Percentiles rank a stretch among this genome's conserved stretches.
Conservation (phyloP, 2,888 invertebrate species). For the Patella ulyssiponensis region DNA sequence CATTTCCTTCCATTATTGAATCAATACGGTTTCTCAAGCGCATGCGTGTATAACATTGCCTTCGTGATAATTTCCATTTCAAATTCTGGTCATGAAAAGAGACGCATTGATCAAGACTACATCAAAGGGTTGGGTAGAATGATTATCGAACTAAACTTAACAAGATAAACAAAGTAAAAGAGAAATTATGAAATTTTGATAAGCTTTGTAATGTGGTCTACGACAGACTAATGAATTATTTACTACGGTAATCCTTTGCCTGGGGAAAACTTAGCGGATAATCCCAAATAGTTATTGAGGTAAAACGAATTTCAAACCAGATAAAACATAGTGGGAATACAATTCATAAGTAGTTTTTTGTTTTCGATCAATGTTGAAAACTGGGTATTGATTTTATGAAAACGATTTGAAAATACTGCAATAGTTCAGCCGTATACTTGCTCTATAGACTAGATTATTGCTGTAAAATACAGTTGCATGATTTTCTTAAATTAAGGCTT, state of each 20-base stretch:
- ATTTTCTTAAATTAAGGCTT: no score
- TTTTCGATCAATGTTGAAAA: no score
- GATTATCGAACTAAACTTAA: conserved; percentile 9
- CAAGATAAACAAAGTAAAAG: conserved; percentile 1
- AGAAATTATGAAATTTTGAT: conserved; percentile 4
- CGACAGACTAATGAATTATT: conserved; percentile 8
- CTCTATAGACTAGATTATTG: no score
- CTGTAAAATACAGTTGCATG: no score
- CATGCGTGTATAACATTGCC: no score
- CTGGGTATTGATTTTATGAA: no score
- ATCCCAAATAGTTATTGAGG: conserved; percentile 6
- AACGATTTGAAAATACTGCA: no score
- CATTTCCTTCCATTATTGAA: no score
- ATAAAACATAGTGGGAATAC: no score
- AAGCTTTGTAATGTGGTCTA: conserved; percentile 3
- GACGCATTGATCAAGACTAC: not conserved
- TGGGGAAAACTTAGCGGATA: conserved; percentile 12
- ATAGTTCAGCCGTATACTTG: no score
- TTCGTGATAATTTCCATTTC: not conserved
- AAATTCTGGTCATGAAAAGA: not conserved
- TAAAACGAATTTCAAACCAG: not conserved
- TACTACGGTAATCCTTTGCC: not conserved
- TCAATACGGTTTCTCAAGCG: no score
- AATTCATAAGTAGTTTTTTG: no score
- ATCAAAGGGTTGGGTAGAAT: not conserved